Percentiles rank a stretch among this genome's conserved stretches.
Evolutionary conservation across 2,797 vertebrate genomes (phyloP).

Genomic region (Hippocampus kuda): DNA sequence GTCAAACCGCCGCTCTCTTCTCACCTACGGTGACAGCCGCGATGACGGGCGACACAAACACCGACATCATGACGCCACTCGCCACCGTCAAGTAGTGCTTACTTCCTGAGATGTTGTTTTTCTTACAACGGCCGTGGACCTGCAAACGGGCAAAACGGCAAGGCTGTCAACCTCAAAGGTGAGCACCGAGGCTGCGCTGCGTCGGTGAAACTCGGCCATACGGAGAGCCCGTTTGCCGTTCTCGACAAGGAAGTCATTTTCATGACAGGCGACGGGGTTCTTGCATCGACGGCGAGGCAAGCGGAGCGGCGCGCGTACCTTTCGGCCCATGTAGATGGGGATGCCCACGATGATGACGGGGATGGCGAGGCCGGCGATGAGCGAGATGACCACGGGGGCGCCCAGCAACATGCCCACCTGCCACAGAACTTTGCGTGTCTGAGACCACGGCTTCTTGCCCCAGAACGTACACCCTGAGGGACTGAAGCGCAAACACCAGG

Average conservation of each 20-base stretch:
- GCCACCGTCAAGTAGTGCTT: slow-evolving; percentile 83
- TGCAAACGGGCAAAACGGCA: slow-evolving; percentile 32
- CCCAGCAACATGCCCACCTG: slow-evolving; percentile 85
- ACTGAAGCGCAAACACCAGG: slow-evolving; percentile 46
- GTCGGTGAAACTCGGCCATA: not conserved
- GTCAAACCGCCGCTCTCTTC: slow-evolving; percentile 13
- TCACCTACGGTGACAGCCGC: slow-evolving; percentile 80
- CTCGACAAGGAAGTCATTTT: not conserved
- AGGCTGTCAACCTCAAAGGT: not conserved
- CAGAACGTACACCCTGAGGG: slow-evolving; percentile 88
- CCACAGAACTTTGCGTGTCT: slow-evolving; percentile 80
- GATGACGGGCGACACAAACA: slow-evolving; percentile 81
- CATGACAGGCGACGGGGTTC: not conserved
- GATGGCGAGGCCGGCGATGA: slow-evolving; percentile 79
- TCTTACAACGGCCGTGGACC: slow-evolving; percentile 82
- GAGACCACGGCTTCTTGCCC: slow-evolving; percentile 85
- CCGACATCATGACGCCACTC: slow-evolving; percentile 78
- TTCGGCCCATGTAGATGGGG: slow-evolving; percentile 83
- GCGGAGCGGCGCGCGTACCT: slow-evolving; percentile 56
- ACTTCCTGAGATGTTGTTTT: slow-evolving; percentile 81
- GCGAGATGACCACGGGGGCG: slow-evolving; percentile 80
- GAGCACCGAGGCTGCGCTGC: too few species aligned
- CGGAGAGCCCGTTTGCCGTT: too few species aligned
- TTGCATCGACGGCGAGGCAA: too few species aligned
- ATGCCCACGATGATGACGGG: slow-evolving; percentile 82